Percentiles rank a stretch among this genome's conserved stretches.
Conservation (phyloP, 64 coral and sea anemone genomes). For the Porites lutea region DNA sequence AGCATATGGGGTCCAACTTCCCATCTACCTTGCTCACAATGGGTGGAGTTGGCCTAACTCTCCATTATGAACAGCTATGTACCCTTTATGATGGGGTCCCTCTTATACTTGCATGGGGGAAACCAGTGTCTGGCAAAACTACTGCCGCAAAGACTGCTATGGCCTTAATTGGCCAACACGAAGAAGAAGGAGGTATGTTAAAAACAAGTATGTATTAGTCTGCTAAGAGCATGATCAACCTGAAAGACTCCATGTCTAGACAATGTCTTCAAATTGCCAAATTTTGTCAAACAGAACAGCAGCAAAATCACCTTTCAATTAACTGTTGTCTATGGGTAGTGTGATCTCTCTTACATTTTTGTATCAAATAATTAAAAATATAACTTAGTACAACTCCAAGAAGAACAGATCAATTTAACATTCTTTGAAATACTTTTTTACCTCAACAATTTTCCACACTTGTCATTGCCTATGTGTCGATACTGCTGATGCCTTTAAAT, state of each 20-base stretch:
- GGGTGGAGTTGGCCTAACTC: constrained; percentile 57
- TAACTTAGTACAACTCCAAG: too few species aligned
- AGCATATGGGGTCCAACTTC: constrained; percentile 45
- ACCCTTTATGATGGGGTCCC: constrained; percentile 61
- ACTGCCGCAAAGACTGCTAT: constrained; percentile 40
- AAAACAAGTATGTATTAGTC: background rate
- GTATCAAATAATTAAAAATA: too few species aligned
- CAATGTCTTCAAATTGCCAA: background rate
- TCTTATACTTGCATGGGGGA: constrained; percentile 55
- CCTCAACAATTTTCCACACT: too few species aligned
- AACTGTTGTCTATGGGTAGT: background rate
- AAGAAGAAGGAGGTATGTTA: constrained; percentile 48
- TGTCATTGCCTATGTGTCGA: too few species aligned
- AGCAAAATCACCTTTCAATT: background rate
- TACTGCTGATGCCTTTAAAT: too few species aligned
- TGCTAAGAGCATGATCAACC: background rate
- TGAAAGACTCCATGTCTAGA: background rate
- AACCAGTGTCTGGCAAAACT: constrained; percentile 54
- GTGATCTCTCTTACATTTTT: too few species aligned
- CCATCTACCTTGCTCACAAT: constrained; percentile 33
- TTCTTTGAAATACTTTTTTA: too few species aligned
- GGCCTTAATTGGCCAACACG: constrained; percentile 45
- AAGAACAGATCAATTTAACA: too few species aligned
- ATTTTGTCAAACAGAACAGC: background rate
- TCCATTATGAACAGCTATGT: constrained; percentile 60